Evolutionary conservation across 2,888 invertebrate species (phyloP), one percentile per base, ranked within the genome.

Genomic region (Actias luna): DNA sequence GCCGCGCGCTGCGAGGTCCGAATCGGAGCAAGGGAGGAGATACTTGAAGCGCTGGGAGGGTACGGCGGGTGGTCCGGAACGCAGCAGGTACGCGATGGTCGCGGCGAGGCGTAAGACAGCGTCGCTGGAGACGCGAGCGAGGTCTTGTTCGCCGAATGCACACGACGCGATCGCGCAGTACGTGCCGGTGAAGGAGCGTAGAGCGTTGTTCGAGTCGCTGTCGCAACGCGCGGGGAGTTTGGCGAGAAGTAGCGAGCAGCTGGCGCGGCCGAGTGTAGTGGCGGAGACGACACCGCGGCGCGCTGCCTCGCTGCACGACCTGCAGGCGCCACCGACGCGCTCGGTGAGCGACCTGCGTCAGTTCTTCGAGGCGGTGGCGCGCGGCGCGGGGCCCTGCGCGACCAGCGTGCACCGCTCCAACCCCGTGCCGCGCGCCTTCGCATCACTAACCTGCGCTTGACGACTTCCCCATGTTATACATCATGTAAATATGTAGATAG

Each of bases 161-260:
- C 89, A 90, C 72, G 92, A 90, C 68, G 90, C 81, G 46, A 76
- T 87, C 22, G 94, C 95, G 65, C 93, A 93, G 71, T 95, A 95
- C 76, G 95, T 95, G 36, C 95, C 96, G 0, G 96, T 96, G 50
- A 93, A 94, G 70, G 95, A 96, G 73, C 94, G 96, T 72, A 89
- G 95, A 31, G 94, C 95, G 16, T 84, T 96, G 25, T 96, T 96
- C 77, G 96, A 96, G 76, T 95, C 95, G 1, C 78, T 96, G 63
- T 95, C 95, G 58, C 89, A 94, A 67, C 90, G 94, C 66, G 94
- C 94, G 1, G 90, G 94, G 12, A 89, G 94, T 66, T 93, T 95
- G 50, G 93, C 95, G 27, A 94, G 95, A 67, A 94, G 94, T 60
- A 95, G 95, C 73, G 95, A 95, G 77, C 93, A 95, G 59, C 84